Conservation (phyloP, 2,888 invertebrate species). For the Archaeoteleia sp. region DNA sequence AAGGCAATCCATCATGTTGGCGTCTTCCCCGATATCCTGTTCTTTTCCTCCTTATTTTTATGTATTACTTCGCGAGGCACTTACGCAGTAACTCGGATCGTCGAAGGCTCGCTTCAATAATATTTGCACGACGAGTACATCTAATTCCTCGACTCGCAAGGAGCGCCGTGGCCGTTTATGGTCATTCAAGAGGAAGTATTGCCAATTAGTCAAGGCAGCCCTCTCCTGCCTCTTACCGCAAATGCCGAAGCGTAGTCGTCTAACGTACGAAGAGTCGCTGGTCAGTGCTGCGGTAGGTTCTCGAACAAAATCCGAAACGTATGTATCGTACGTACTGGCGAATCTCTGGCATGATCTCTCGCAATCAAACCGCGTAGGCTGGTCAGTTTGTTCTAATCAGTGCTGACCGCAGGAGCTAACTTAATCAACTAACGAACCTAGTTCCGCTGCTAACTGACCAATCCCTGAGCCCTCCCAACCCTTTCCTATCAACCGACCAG, state of each 20-base stretch:
- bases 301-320: constrained; percentile 58
- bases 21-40: not conserved
- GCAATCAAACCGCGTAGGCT: constrained; percentile 73
- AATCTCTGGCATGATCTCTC: constrained; percentile 57
- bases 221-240: constrained; percentile 42
- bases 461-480: constrained; percentile 56
- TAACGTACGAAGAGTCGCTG: constrained; percentile 58
- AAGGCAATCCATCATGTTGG: constrained; percentile 25
- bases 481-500: constrained; percentile 54
- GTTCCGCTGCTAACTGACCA: constrained; percentile 66
- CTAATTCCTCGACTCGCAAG: constrained; percentile 24
- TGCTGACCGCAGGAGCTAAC: constrained; percentile 71
- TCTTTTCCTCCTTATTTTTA: constrained; percentile 18
- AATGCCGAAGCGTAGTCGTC: constrained; percentile 51
- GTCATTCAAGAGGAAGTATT: constrained; percentile 61
- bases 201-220: constrained; percentile 64
- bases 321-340: constrained; percentile 40
- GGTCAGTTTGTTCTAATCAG: constrained; percentile 75
- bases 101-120: constrained; percentile 22
- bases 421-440: constrained; percentile 73
- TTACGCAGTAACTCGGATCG: constrained; percentile 6
- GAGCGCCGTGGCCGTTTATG: constrained; percentile 58
- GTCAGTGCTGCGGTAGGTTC: constrained; percentile 53
- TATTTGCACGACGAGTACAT: constrained; percentile 35
- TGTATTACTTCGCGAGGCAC: too few species aligned